Base-by-base conservation (phyloP, 37 sponge, comb jelly and placozoan species). In the Crambe crambe region DNA sequence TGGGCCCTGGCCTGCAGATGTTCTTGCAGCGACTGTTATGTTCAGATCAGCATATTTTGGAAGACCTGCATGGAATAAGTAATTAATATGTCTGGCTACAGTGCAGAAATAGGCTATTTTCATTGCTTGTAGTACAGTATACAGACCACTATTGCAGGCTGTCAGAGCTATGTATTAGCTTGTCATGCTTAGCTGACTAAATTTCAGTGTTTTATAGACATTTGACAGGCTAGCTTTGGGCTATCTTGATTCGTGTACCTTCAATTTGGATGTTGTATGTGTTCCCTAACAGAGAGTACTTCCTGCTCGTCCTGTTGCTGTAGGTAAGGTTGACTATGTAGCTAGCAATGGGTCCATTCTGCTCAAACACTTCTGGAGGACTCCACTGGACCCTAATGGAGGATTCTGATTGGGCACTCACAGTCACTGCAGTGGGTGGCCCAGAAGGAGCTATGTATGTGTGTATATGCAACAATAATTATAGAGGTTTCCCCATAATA, bases 221-320 rank as follows among this genome's bases (percentile, higher is more conserved):
- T n/a, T n/a, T n/a, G n/a, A n/a, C n/a, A n/a, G n/a, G 37, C 12
- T 40, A 30, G n/a, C n/a, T n/a, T n/a, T n/a, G n/a, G n/a, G n/a
- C n/a, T n/a, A n/a, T n/a, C n/a, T n/a, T n/a, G n/a, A n/a, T n/a
- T n/a, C n/a, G n/a, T 40, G 8, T 68, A 68, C 70, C 70, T 68
- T 68, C 70, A 68, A 68, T 36, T 68, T 36, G 37, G 15, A 68
- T 37, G 23, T 8, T 68, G 23, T n/a, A n/a, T n/a, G n/a, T n/a
- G n/a, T 30, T 12, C 3, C 10, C 70, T 54, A 10, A 20, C 18
- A 18, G 18, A 20, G 56, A 36, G 10, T 30, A 36, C 6, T 37
- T 23, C 23, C 15, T 68, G 3, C 17, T 40, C 23, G 70, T 68
- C 23, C 70, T 40, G 8, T 36, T 9, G 37, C 23, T 36, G 8